A percentile compares a stretch with the other conserved stretches of the same genome.
Evolutionary conservation across 2,888 invertebrate genomes (phyloP).

Genomic region (Mystacides longicornis): DNA sequence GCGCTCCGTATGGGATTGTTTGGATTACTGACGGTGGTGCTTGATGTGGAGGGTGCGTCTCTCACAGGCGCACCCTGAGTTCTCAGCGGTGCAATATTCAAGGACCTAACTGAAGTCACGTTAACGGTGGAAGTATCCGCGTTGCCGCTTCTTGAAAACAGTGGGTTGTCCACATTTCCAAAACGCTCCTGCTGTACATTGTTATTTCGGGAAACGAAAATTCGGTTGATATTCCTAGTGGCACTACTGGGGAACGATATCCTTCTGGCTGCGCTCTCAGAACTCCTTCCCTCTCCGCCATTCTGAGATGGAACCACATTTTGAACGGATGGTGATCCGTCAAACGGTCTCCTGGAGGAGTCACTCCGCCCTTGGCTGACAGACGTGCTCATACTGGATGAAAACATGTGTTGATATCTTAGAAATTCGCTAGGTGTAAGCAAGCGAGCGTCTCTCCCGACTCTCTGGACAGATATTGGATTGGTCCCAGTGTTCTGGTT

Average conservation of each 20-base stretch:
- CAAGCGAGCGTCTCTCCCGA: slow-evolving; percentile 51
- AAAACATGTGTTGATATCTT: slow-evolving; percentile 34
- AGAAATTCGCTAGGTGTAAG: slow-evolving; percentile 47
- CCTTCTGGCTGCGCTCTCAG: slow-evolving; percentile 6
- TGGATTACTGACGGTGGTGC: not conserved
- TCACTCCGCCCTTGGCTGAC: slow-evolving; percentile 3
- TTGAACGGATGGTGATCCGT: slow-evolving; percentile 13
- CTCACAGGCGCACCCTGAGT: not conserved
- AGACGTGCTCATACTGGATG: slow-evolving; percentile 21
- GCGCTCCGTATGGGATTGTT: not conserved
- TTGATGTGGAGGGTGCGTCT: not conserved
- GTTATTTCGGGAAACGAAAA: slow-evolving; percentile 8
- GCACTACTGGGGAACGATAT: slow-evolving; percentile 6
- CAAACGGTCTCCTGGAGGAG: slow-evolving; percentile 10
- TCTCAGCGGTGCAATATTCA: slow-evolving; percentile 4
- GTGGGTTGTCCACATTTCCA: slow-evolving; percentile 11
- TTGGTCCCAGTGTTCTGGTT: slow-evolving; percentile 31
- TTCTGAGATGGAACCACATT: slow-evolving; percentile 17
- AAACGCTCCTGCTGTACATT: slow-evolving; percentile 13
- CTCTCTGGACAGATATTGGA: slow-evolving; percentile 51
- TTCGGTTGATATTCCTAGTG: slow-evolving; percentile 10
- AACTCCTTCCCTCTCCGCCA: not conserved
- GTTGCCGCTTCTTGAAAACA: slow-evolving; percentile 3
- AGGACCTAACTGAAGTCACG: slow-evolving; percentile 2
- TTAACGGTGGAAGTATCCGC: not conserved